Evolutionary conservation across 1,140 invertebrate genomes (phyloP), one percentile per base, ranked within the genome.

Genomic region (Diuraphis noxia): DNA sequence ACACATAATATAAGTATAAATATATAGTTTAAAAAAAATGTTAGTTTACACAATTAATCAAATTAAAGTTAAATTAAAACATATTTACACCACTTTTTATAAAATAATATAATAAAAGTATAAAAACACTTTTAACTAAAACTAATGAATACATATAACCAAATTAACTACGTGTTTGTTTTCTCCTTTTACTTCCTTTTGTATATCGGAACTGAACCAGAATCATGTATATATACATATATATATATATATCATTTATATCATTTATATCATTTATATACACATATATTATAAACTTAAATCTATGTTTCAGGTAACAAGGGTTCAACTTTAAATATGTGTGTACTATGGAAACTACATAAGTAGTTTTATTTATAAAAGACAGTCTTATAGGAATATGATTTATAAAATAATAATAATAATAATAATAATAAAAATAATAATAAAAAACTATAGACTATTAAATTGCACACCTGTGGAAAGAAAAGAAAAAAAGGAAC

Each of bases 401-500:
- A 82, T 79, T 82, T 40, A 82, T 52, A 81, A 52, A 91, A 82
- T 79, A 72, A 88, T 88, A 88, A 88, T 84, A 41, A 84, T 84
- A 46, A 46, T 85, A 85, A n/a, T 72, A 89, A 89, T 72, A 89
- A 88, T 49, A 88, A 89, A 43, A 72, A 89, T 89, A 89, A 87
- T 52, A 52, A 87, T 88, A 89, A 89, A 41, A 89, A 90, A 91
- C 89, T 91, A 91, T 43, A 91, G 43, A 82, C 40, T 91, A 91
- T 81, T 91, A 30, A 91, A 91, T 91, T 91, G 89, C 89, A 91
- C 89, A 81, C 77, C 89, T 91, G 89, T 91, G 72, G 43, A 91
- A 91, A 91, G 89, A 91, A 91, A 91, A 82, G 89, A 82, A 90
- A 89, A 82, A 91, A 91, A 91, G 89, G 89, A 91, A 91, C 89